Base-by-base conservation (phyloP, 2,888 invertebrate genomes). In the Parnassius smintheus region DNA sequence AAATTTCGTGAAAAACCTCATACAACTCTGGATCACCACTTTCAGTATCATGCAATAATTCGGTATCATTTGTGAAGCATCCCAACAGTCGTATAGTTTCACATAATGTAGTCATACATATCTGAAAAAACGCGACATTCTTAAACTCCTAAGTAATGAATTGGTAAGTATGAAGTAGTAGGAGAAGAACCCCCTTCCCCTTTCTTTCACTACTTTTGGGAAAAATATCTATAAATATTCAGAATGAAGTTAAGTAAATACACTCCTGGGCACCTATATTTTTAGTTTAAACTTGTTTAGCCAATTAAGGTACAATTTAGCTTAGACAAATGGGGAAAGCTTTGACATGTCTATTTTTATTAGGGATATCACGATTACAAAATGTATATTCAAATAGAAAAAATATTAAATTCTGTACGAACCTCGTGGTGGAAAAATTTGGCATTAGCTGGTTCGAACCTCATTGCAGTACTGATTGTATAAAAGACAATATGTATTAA, bases 401-500 rank as follows among this genome's bases (percentile, higher is more conserved):
- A 3, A 10, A 52, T 59, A 65, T 69, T 60, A 35, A 54, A 11
- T 7, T 25, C 11, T 42, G 51, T 48, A 25, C 48, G 25, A 75
- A 96, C 96, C 94, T 99, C 99, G 69, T 97, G 96, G 79, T 98
- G 96, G 91, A 99, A 99, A 91, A 98, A 98, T 83, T 98, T 98
- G 0, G 99, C 99, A 85, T 99, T 99, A 0, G 99, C 99, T 1
- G 99, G 99, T 85, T 99, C 99, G 82, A 98, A 99, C 72, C 99
- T 93, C 99, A 99, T 99, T 2, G 99, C 98, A 0, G 98, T 97
- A 66, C 98, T 97, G 70, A 99, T 94, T 0, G 98, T 98, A 79
- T 97, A 97, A 86, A 99, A 98, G 10, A 98, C 97, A 62, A 97
- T 95, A 77, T 96, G 95, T 64, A 98, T 91, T 62, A 98, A 86